Base-by-base conservation (phyloP, 2,113 vertebrate genomes). In the Vulpes lagopus region DNA sequence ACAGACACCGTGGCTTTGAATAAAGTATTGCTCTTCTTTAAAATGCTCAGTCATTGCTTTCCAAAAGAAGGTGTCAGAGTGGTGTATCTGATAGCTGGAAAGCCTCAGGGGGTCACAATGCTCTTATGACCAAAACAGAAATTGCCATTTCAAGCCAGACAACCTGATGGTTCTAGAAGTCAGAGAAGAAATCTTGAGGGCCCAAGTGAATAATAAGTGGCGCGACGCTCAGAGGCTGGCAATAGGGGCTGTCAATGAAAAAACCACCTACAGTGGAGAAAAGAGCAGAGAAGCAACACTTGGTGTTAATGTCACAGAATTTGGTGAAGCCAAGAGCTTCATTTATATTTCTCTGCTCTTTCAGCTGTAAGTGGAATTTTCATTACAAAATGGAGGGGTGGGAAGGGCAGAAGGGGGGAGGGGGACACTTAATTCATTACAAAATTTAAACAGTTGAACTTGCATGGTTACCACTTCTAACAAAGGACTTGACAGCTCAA, bases 221-320 rank as follows among this genome's bases (percentile, higher is more conserved):
- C 98, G 99, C 99, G 98, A 99, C 98, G 99, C 99, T 99, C 99
- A 99, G 99, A 97, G 99, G 99, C 99, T 99, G 99, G 99, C 99
- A 99, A 99, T 99, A 99, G 99, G 99, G 99, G 99, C 99, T 99
- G 99, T 99, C 99, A 99, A 99, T 99, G 99, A 99, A 99, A 99
- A 99, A 99, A 99, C 99, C 99, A 99, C 99, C 99, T 99, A 99
- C 99, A 99, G 99, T 98, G 98, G 98, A 98, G 98, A 99, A 98
- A 99, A 99, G 99, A 99, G 99, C 99, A 99, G 99, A 99, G 99
- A 99, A 99, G 99, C 98, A 99, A 98, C 98, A 98, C 98, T 98
- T 98, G 78, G 97, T 1, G 98, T 99, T 99, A 99, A 99, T 99
- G 97, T 98, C 98, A 97, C 96, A 90, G 96, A 98, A 98, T 97